Percentiles rank a stretch among this genome's conserved stretches.
These are phyloP conservation scores for Psittacula echo DNA, from an alignment of 2,797 vertebrate species.

Conservation along the genomic window DNA sequence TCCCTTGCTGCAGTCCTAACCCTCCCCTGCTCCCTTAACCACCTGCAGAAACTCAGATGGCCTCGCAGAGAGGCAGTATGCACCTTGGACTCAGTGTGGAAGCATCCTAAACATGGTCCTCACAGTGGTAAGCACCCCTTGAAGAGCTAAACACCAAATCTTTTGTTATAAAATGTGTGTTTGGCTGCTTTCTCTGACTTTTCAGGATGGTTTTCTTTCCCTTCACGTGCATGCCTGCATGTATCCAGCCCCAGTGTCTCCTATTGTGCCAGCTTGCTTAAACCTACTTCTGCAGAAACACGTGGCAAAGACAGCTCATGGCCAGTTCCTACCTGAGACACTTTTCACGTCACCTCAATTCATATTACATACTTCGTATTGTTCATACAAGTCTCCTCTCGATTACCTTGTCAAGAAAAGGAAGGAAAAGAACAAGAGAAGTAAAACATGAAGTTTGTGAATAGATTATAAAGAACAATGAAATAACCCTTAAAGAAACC, in stretches of 20 bases:
- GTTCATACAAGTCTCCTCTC: not conserved
- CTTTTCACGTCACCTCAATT: not conserved
- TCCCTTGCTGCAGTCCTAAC: not conserved
- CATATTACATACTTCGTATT: not conserved
- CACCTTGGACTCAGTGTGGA: fast-evolving
- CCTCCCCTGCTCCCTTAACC: not conserved
- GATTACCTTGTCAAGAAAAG: not conserved
- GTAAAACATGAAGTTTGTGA: not conserved
- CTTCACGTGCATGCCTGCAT: not conserved
- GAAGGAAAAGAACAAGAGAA: not conserved
- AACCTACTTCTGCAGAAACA: not conserved
- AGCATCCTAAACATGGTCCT: not conserved
- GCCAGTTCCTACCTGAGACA: not conserved
- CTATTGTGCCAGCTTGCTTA: not conserved
- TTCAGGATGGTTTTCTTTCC: not conserved
- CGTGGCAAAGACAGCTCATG: not conserved
- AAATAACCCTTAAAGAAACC: not conserved
- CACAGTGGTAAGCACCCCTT: not conserved
- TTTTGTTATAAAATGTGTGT: not conserved
- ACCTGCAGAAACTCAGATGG: fast-evolving
- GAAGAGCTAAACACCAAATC: not conserved
- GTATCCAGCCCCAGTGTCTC: not conserved
- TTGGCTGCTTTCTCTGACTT: not conserved
- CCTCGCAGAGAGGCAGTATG: not conserved
- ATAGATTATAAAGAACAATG: not conserved